Evolutionary conservation across 2,888 invertebrate species (phyloP), one percentile per base, ranked within the genome.

Genomic region (Ganaspis brasiliensis): DNA sequence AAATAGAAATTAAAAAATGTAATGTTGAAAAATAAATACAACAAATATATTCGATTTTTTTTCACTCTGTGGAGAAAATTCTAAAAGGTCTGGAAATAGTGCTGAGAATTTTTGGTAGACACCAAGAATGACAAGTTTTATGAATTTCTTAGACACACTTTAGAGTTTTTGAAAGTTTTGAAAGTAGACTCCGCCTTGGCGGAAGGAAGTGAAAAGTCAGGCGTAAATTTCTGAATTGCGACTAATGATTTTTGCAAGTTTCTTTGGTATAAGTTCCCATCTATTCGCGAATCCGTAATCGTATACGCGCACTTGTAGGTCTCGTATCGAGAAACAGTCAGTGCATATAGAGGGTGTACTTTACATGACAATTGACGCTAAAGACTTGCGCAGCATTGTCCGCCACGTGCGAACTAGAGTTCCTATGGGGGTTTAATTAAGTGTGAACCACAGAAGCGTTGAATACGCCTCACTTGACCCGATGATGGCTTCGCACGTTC

Each of bases 331-430:
- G 88, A 84, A 87, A 84, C 85, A 76, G 82, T 80, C 83, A 83
- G 83, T 85, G 87, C 87, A 86, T 89, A 86, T 84, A 86, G 86
- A 86, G 82, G 89, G 88, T 89, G 86, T 89, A 88, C 87, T 91
- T 91, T 91, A 91, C 91, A 91, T 91, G 86, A 91, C 91, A 91
- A 91, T 91, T 88, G 91, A 55, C 88, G 89, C 91, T 91, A 91
- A 91, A 91, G 91, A 91, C 91, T 89, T 83, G 85, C 45, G 67
- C 85, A 85, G 89, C 83, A 91, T 91, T 91, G 91, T 91, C 81
- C 88, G 90, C 86, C 91, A 91, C 91, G 91, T 91, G 91, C 90
- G 87, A 86, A 79, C 86, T 86, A 85, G 87, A 86, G 88, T 88
- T 89, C 87, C 89, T 88, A 87, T 89, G 87, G 76, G 83, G 85